phyloP scores from a whole-genome alignment of 2,888 invertebrate species.

The Eutolmus rufibarbis region DNA sequence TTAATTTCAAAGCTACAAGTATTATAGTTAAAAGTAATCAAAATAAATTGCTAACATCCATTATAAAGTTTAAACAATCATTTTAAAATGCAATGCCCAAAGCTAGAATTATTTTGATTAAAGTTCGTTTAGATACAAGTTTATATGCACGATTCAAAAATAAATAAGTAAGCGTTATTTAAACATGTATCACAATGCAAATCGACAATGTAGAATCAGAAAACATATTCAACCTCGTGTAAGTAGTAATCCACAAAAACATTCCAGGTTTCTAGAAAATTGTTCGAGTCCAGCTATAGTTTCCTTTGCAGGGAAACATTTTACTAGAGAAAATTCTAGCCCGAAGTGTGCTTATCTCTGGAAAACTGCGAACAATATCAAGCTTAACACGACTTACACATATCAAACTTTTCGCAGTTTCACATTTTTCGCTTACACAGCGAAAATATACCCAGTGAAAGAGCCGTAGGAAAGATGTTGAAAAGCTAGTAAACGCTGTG shows the following conservation, averaged over 20 bases:
- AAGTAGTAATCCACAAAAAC: neutral
- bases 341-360: neutral
- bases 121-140: no score
- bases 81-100: no score
- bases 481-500: neutral
- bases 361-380: neutral
- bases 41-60: no score
- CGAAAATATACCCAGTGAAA: neutral
- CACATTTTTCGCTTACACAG: neutral
- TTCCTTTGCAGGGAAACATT: neutral
- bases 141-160: no score
- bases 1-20: no score
- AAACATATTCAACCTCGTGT: neutral
- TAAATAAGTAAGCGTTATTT: no score
- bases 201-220: neutral
- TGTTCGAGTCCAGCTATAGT: neutral
- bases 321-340: neutral
- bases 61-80: no score
- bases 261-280: neutral
- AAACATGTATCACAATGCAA: no score
- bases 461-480: neutral
- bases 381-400: neutral
- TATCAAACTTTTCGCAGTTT: neutral
- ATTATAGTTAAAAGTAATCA: no score
- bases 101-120: no score